phyloP scores from a whole-genome alignment of 1,140 invertebrate genomes.

The Cydia strobilella region DNA sequence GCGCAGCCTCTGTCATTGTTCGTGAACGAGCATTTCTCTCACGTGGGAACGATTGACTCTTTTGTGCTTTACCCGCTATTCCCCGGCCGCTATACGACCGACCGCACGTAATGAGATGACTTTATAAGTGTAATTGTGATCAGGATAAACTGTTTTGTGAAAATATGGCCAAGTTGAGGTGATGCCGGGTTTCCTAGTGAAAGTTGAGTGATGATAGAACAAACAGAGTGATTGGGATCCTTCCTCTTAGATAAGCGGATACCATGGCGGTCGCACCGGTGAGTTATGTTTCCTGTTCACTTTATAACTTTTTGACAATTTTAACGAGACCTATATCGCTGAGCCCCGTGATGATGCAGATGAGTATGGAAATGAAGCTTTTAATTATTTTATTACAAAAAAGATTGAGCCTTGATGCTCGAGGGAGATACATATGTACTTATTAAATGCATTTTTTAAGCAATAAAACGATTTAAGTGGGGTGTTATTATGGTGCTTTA shows the following conservation, averaged over 20 bases:
- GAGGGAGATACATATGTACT: not conserved
- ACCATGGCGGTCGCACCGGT: conserved; percentile 62
- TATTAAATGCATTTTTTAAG: not conserved
- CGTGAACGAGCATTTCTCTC: conserved; percentile 67
- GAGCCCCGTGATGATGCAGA: not conserved
- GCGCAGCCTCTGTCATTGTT: conserved; percentile 73
- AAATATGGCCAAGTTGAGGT: conserved; percentile 51
- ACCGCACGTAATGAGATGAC: conserved; percentile 52
- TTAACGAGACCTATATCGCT: no score
- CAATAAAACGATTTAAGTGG: not conserved
- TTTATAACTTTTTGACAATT: not conserved
- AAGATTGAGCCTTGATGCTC: not conserved
- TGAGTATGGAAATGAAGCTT: conserved; percentile 1
- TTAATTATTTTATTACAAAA: conserved; percentile 8
- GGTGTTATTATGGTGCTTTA: not conserved
- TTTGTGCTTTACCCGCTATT: conserved; percentile 68
- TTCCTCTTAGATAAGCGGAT: conserved; percentile 54
- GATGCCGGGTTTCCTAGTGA: conserved; percentile 46
- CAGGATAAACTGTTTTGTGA: conserved; percentile 47
- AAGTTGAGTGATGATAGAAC: conserved; percentile 69
- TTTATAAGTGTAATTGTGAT: conserved; percentile 38
- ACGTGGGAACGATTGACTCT: conserved; percentile 69
- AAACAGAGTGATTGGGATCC: conserved; percentile 59
- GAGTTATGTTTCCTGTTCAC: conserved; percentile 40
- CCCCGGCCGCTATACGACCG: conserved; percentile 47